Conservation (phyloP, 2,888 invertebrate species). For the Empis livida region DNA sequence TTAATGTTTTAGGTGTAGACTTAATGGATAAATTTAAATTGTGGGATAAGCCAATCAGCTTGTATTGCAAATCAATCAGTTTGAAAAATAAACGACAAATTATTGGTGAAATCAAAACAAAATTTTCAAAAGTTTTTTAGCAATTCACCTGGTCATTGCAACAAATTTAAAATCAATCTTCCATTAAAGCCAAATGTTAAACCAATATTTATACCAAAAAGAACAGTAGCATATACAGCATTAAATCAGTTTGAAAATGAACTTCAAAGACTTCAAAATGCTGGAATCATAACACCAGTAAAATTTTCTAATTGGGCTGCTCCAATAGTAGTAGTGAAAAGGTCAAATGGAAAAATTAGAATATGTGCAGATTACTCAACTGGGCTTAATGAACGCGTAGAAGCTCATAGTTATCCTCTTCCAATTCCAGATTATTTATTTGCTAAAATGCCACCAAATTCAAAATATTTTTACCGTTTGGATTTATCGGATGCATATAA, state of each 20-base stretch:
- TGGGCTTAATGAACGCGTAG: conserved; percentile 7
- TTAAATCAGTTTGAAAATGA: conserved; percentile 8
- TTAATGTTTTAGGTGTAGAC: no score
- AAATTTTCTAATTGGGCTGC: conserved; percentile 16
- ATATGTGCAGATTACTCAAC: conserved; percentile 16
- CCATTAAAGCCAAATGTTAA: conserved; percentile 12
- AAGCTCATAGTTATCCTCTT: conserved; percentile 8
- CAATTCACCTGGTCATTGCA: conserved; percentile 9
- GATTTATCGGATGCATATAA: conserved; percentile 9
- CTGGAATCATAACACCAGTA: conserved; percentile 13
- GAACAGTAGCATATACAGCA: conserved; percentile 13
- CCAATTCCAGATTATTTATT: conserved; percentile 13
- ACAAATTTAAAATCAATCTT: conserved; percentile 8
- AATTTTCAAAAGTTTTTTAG: conserved; percentile 9
- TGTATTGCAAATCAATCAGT: no score
- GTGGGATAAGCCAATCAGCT: no score
- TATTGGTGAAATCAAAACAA: neutral
- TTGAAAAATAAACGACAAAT: no score
- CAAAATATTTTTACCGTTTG: conserved; percentile 4
- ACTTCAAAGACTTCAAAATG: conserved; percentile 8
- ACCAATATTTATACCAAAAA: conserved; percentile 12
- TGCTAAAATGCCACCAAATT: neutral
- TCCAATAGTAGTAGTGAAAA: conserved; percentile 11
- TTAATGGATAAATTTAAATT: no score
- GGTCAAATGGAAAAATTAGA: conserved; percentile 10